Percentiles rank a stretch among this genome's conserved stretches.
Evolutionary conservation across 2,797 vertebrate species (phyloP).

Genomic region (Hozukius guyotensis): DNA sequence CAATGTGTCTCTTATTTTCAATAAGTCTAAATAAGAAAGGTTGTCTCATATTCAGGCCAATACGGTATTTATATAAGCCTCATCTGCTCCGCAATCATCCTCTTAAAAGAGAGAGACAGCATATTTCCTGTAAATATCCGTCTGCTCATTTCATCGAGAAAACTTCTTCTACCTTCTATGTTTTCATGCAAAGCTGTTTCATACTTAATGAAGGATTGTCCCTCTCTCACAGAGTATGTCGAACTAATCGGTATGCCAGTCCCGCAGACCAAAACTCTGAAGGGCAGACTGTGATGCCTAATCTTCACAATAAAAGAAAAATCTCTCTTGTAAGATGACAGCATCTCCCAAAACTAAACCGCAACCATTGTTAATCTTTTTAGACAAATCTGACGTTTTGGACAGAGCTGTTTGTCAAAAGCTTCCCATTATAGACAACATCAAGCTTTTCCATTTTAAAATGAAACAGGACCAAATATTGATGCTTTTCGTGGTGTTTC

Average conservation of each 20-base stretch:
- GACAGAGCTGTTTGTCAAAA: constrained; percentile 2
- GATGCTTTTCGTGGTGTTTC: background rate
- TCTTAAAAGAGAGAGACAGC: background rate
- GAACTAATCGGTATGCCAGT: background rate
- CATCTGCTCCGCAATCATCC: background rate
- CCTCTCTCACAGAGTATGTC: background rate
- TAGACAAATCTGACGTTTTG: constrained; percentile 17
- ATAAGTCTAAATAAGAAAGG: background rate
- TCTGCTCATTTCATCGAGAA: background rate
- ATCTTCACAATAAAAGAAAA: constrained; percentile 10
- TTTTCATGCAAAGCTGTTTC: background rate
- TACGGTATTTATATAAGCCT: background rate
- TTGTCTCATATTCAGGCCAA: background rate
- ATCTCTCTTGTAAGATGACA: constrained; percentile 20
- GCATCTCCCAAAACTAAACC: background rate
- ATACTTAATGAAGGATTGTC: background rate
- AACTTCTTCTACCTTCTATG: background rate
- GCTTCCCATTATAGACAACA: background rate
- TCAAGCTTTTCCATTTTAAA: background rate
- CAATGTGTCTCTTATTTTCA: background rate
- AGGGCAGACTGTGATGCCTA: background rate
- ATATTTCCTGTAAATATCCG: background rate
- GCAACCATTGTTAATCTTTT: constrained; percentile 16
- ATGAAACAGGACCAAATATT: background rate
- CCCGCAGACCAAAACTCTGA: background rate